These are phyloP conservation scores for Agrilus biguttatus DNA, from an alignment of 2,888 invertebrate genomes.

Conservation along the genomic window DNA sequence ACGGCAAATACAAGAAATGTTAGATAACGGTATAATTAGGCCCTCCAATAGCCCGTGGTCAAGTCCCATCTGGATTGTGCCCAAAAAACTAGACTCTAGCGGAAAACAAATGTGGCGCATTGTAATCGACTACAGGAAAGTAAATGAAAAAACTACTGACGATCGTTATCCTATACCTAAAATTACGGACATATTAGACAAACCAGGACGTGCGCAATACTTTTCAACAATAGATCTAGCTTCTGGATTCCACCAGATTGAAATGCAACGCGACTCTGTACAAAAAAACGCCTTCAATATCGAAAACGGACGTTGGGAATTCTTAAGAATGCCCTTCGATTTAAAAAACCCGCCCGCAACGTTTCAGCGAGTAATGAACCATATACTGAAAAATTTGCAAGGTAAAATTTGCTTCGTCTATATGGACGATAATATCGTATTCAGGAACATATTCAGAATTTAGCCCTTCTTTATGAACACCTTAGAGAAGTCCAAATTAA, in stretches of 20 bases:
- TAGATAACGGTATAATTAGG: slow-evolving; percentile 11
- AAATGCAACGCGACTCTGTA: slow-evolving; percentile 11
- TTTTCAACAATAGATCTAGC: slow-evolving; percentile 15
- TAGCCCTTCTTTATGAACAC: slow-evolving; percentile 11
- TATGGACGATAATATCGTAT: slow-evolving; percentile 21
- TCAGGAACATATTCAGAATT: slow-evolving; percentile 12
- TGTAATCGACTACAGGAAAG: slow-evolving; percentile 13
- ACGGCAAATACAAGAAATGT: slow-evolving; percentile 9
- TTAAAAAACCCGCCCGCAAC: slow-evolving; percentile 14
- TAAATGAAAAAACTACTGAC: slow-evolving; percentile 17
- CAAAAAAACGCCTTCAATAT: slow-evolving; percentile 15
- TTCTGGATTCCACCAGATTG: slow-evolving; percentile 15
- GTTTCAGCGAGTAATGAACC: slow-evolving; percentile 17
- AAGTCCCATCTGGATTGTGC: slow-evolving; percentile 13
- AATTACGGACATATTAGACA: slow-evolving; percentile 19
- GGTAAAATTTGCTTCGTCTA: slow-evolving; percentile 14
- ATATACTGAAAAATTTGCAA: slow-evolving; percentile 11
- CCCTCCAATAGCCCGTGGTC: slow-evolving; percentile 9
- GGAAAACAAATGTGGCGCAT: slow-evolving; percentile 12
- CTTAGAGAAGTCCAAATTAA: slow-evolving; percentile 13
- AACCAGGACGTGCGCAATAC: slow-evolving; percentile 15
- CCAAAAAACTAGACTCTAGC: slow-evolving; percentile 13
- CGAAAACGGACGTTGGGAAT: slow-evolving; percentile 15
- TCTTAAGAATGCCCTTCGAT: slow-evolving; percentile 16
- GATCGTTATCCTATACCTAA: slow-evolving; percentile 18